These are phyloP conservation scores for Drosophila pallidifrons DNA, from an alignment of 1,140 invertebrate genomes.

Conservation along the genomic window DNA sequence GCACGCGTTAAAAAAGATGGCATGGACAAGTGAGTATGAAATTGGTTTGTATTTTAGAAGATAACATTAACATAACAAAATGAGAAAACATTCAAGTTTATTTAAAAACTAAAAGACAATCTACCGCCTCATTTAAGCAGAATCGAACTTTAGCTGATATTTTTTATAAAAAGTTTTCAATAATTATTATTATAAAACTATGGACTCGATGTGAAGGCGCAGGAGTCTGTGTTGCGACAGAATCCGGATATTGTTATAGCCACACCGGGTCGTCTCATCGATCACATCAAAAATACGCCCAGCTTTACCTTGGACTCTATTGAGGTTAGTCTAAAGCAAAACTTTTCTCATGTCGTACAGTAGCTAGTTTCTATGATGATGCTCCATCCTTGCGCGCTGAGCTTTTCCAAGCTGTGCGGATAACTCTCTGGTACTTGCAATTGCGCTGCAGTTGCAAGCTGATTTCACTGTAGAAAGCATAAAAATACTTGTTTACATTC, in stretches of 20 bases:
- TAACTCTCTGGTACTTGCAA: slow-evolving; percentile 50
- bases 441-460: slow-evolving; percentile 67
- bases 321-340: slow-evolving; percentile 88
- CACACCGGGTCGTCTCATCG: slow-evolving; percentile 98
- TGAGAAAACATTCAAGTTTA: too few relatives aligned
- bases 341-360: neutral
- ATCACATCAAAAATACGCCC: slow-evolving; percentile 89
- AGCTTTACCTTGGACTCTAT: slow-evolving; percentile 95
- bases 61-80: too few relatives aligned
- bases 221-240: slow-evolving; percentile 94
- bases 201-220: slow-evolving; percentile 96
- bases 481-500: neutral
- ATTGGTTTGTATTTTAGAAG: neutral
- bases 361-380: slow-evolving; percentile 61
- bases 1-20: slow-evolving; percentile 62
- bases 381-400: slow-evolving; percentile 84
- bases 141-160: too few relatives aligned
- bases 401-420: slow-evolving; percentile 52
- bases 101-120: too few relatives aligned
- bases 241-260: slow-evolving; percentile 99
- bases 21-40: slow-evolving; percentile 65
- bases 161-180: too few relatives aligned
- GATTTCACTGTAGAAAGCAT: slow-evolving; percentile 17
- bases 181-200: too few relatives aligned
- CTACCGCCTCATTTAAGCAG: too few relatives aligned